A percentile compares a stretch with the other conserved stretches of the same genome.
phyloP scores from a whole-genome alignment of 2,113 vertebrate genomes.

The Nerophis ophidion region DNA sequence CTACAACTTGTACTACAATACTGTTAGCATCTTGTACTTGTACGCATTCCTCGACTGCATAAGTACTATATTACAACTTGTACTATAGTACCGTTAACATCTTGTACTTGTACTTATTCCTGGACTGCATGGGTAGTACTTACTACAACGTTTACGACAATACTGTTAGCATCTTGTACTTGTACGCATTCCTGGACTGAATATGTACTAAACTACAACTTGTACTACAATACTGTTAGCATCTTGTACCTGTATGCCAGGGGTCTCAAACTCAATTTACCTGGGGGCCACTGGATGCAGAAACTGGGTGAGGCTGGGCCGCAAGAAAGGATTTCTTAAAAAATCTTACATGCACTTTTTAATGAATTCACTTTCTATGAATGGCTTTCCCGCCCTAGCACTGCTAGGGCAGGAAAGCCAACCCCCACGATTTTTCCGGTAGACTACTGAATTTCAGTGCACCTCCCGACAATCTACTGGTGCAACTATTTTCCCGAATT shows the following conservation, averaged over 20 bases:
- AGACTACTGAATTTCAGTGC: too few relatives aligned
- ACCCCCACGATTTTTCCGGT: too few relatives aligned
- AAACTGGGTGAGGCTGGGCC: too few relatives aligned
- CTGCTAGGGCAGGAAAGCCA: too few relatives aligned
- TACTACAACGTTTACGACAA: neutral
- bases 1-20: neutral
- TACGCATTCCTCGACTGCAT: constrained; percentile 78
- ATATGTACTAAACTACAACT: constrained; percentile 69
- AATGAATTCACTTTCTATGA: too few relatives aligned
- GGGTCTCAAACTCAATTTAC: too few relatives aligned
- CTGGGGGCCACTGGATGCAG: too few relatives aligned
- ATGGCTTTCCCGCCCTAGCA: too few relatives aligned
- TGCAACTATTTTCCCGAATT: too few relatives aligned
- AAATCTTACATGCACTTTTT: too few relatives aligned
- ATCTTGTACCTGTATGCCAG: neutral
- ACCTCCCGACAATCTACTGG: too few relatives aligned
- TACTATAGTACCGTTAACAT: neutral
- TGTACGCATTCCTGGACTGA: constrained; percentile 73
- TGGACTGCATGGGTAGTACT: constrained; percentile 85
- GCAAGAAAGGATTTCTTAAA: too few relatives aligned
- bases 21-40: neutral
- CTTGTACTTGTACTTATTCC: constrained; percentile 36
- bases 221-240: neutral
- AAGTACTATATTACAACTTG: constrained; percentile 55
- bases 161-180: neutral